Percentiles rank a stretch among this genome's conserved stretches.
These are phyloP conservation scores for Zaprionus obscuricornis DNA, from an alignment of 2,888 invertebrate genomes.

Conservation along the genomic window DNA sequence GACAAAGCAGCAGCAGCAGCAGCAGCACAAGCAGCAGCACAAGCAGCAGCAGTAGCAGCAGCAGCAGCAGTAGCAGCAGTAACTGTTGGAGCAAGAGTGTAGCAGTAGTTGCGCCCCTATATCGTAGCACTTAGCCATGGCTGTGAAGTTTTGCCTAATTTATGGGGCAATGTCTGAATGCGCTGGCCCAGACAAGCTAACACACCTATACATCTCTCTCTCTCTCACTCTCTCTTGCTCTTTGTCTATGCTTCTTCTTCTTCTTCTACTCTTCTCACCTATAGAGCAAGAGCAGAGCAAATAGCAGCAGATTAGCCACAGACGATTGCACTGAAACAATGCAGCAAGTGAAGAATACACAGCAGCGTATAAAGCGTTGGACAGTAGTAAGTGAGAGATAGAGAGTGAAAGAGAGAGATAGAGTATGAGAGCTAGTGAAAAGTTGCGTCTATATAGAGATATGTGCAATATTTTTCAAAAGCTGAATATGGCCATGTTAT, in stretches of 20 bases:
- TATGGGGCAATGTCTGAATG: slow-evolving; percentile 63
- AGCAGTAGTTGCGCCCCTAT: slow-evolving; percentile 40
- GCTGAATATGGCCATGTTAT: slow-evolving; percentile 34
- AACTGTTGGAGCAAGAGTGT: neutral
- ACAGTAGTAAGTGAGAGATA: too few relatives aligned
- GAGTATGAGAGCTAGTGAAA: too few relatives aligned
- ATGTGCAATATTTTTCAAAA: slow-evolving; percentile 28
- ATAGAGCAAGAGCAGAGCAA: slow-evolving; percentile 46
- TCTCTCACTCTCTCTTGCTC: too few relatives aligned
- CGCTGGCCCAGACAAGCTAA: slow-evolving; percentile 30
- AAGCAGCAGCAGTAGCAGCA: neutral
- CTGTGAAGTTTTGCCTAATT: slow-evolving; percentile 60
- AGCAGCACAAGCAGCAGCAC: slow-evolving; percentile 18
- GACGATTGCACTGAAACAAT: slow-evolving; percentile 76
- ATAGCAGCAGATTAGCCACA: slow-evolving; percentile 71
- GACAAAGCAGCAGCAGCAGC: neutral
- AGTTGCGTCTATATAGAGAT: slow-evolving; percentile 2
- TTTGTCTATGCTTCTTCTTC: too few relatives aligned
- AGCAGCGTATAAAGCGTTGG: neutral
- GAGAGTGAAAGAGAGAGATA: neutral
- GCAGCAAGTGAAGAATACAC: slow-evolving; percentile 16
- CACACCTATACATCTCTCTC: neutral
- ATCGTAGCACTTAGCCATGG: slow-evolving; percentile 64
- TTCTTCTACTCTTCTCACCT: too few relatives aligned
- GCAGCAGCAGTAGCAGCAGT: neutral